Base-by-base conservation (phyloP, 2,888 invertebrate genomes). In the Parelbella ahira region DNA sequence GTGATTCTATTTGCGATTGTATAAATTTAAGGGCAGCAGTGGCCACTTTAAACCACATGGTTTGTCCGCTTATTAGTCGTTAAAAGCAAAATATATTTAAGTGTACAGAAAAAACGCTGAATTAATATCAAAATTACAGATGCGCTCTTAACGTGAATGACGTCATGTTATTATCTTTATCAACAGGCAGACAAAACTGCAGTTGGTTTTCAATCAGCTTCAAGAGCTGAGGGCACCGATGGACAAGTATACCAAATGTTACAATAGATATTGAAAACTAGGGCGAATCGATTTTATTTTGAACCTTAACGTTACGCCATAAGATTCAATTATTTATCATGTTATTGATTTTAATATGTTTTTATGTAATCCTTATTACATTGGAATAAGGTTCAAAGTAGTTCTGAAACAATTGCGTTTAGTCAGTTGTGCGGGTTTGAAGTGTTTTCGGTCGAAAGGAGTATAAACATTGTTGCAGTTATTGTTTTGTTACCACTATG, bases 141-240 rank as follows among this genome's bases (percentile, higher is more conserved):
- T 83, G 82, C 54, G 53, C 70, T 58, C 75, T 76, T 67, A 50
- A 70, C 66, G 58, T 53, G 51, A 58, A 68, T 69, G 70, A 65
- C 68, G 73, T 71, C 68, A 76, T 63, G 50, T 52, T 81, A 67
- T 82, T 82, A 74, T 83, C 73, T 65, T 56, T 63, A 71, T 63
- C 76, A 79, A 76, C 75, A 78, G 68, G 76, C 70, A 67, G 47
- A 81, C 76, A 78, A 77, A 68, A 75, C 65, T 66, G 60, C 55
- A 63, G 79, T 68, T 71, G 71, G 73, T 79, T 81, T 82, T 73
- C 84, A 83, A 84, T 86, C 82, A 81, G 71, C 60, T 59, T 81
- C 70, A 70, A 84, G 84, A 64, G 58, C 54, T 55, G 41, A 54
- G 53, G 49, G 49, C 49, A 49, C 50, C 49, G 54, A 65, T 19